phyloP scores from a whole-genome alignment of 1,140 invertebrate species.

The Zaprionus capensis region DNA sequence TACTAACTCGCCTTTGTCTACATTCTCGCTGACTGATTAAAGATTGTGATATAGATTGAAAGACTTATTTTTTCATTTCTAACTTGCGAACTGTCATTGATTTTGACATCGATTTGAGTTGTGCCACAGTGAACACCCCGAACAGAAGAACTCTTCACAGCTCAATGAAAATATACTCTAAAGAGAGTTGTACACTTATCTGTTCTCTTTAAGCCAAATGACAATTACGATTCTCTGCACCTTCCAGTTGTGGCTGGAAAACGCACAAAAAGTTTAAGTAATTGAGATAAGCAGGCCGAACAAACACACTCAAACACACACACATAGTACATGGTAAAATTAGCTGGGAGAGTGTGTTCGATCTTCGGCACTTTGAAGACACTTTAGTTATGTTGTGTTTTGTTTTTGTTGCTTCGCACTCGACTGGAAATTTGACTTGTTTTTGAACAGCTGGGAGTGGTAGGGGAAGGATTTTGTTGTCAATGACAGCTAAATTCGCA shows the following conservation, averaged over 20 bases:
- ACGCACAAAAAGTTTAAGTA: neutral
- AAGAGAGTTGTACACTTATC: neutral
- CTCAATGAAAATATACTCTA: neutral
- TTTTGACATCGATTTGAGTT: neutral
- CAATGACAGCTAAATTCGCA: neutral
- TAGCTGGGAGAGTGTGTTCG: neutral
- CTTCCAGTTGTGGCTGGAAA: neutral
- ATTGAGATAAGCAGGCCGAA: neutral
- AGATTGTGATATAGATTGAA: slow-evolving; percentile 2
- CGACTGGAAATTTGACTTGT: neutral
- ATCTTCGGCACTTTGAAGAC: slow-evolving; percentile 2
- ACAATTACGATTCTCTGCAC: neutral
- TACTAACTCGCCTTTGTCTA: neutral
- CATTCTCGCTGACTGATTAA: slow-evolving; percentile 1
- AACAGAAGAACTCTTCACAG: neutral
- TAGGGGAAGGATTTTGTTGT: neutral
- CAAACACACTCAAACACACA: neutral
- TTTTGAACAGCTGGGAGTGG: neutral
- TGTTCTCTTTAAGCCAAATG: neutral
- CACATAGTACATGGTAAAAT: neutral
- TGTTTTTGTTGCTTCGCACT: neutral
- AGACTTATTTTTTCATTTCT: neutral
- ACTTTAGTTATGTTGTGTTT: neutral
- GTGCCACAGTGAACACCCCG: neutral
- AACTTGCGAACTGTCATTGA: neutral